Conservation (phyloP, 2,113 vertebrate species). For the Macrotus californicus region DNA sequence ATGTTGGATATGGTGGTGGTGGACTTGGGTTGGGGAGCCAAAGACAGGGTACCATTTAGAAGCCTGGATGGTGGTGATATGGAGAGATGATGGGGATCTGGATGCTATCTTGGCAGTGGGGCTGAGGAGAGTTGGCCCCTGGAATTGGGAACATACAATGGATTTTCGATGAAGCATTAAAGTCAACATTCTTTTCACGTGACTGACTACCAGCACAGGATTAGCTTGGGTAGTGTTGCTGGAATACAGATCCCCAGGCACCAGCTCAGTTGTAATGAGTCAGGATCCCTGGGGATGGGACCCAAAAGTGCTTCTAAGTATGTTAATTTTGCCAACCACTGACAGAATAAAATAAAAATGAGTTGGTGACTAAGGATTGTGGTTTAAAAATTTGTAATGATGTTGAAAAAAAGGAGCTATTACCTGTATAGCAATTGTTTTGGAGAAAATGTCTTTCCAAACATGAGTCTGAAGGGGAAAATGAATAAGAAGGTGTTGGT, state of each 20-base stretch:
- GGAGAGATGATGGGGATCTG: neutral
- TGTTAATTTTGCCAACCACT: too few relatives aligned
- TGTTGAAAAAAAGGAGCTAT: neutral
- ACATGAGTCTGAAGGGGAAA: neutral
- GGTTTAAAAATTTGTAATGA: neutral
- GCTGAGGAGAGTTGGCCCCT: neutral
- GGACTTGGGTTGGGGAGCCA: neutral
- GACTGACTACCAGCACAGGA: neutral
- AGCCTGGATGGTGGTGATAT: neutral
- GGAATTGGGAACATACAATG: neutral
- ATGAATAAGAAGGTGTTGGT: neutral
- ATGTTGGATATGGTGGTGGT: neutral
- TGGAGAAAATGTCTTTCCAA: neutral
- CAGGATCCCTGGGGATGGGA: too few relatives aligned
- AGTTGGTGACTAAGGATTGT: neutral
- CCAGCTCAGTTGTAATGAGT: accelerated
- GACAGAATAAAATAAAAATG: neutral
- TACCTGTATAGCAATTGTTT: neutral
- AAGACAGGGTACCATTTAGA: neutral
- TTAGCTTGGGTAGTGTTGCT: neutral
- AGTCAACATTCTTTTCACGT: neutral
- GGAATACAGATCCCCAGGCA: neutral
- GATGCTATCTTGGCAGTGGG: neutral
- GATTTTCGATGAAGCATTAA: neutral
- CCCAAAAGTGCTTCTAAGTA: neutral